phyloP scores from a whole-genome alignment of 2,888 invertebrate species.

The Ophion slaviceki region DNA sequence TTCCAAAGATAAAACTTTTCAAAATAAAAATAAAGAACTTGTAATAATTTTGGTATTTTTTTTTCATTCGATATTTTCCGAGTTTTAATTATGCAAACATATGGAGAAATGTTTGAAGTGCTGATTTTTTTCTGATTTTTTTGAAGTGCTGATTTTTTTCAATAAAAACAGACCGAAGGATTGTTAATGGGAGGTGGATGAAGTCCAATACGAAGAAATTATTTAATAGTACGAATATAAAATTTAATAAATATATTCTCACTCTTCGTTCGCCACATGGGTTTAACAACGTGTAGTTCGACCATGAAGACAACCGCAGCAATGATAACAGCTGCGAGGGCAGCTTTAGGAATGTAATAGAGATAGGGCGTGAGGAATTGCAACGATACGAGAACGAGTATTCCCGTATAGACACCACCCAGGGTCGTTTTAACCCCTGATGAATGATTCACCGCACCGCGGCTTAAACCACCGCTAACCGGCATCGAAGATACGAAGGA shows the following conservation, averaged over 20 bases:
- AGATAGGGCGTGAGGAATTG: constrained; percentile 89
- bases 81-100: too few relatives aligned
- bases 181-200: not conserved
- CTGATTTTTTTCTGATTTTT: too few relatives aligned
- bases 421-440: constrained; percentile 89
- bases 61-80: too few relatives aligned
- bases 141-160: too few relatives aligned
- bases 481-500: constrained; percentile 89
- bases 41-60: not conserved
- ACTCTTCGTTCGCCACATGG: constrained; percentile 89
- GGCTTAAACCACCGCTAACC: constrained; percentile 86
- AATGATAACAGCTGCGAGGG: constrained; percentile 89
- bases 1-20: too few relatives aligned
- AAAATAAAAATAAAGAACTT: too few relatives aligned
- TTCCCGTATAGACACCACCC: constrained; percentile 87
- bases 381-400: constrained; percentile 84
- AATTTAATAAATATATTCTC: constrained; percentile 71
- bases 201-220: constrained; percentile 85
- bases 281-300: constrained; percentile 86
- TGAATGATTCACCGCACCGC: constrained; percentile 89
- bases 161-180: too few relatives aligned
- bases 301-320: constrained; percentile 90
- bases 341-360: constrained; percentile 87
- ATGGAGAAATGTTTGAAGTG: too few relatives aligned
- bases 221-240: constrained; percentile 1